Base-by-base conservation (phyloP, 1,140 invertebrate species). In the Brachystomella parvula region DNA sequence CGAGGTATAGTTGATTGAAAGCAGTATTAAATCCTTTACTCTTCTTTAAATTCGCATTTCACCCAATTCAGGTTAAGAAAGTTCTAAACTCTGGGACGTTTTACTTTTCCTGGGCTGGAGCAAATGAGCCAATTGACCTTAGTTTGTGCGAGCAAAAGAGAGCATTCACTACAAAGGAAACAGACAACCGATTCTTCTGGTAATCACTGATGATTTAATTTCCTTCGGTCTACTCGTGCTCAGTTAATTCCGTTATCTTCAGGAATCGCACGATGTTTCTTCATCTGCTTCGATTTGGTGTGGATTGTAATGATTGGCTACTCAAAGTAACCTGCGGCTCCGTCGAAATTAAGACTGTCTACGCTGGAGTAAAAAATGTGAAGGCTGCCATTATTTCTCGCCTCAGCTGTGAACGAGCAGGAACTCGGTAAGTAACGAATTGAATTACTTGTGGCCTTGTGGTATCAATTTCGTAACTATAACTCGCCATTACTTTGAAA, bases 181-280 rank as follows among this genome's bases (percentile, higher is more conserved):
- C 92, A 6, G 95, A 98, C 78, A 94, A 96, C 74, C 84, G 94
- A 77, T 98, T 97, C 77, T 97, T 98, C 76, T 97, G 94, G 88
- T 89, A 76, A 76, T 74, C 66, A 39, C 26, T 26, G 3, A 39
- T n/a, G 31, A 39, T 32, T 26, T 32, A 57, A 30, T 21, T 17
- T 49, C 30, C 3, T 44, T 30, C 6, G 21, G 15, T 30, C 6
- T 32, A 60, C 33, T 12, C 19, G 3, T 58, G 47, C 2, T n/a
- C n/a, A n/a, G n/a, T n/a, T n/a, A n/a, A 26, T 65, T 65, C 21
- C 56, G 15, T 19, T 53, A 53, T 69, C 64, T 70, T 29, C 69
- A 86, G 87, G 93, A 96, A 97, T 80, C 85, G 92, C 71, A 93
- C 92, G 81, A 80, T 98, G 66, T 91, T 95, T 76, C 87, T 96